Evolutionary conservation across 2,888 invertebrate species (phyloP), one percentile per base, ranked within the genome.

Genomic region (Pheosia tremula): DNA sequence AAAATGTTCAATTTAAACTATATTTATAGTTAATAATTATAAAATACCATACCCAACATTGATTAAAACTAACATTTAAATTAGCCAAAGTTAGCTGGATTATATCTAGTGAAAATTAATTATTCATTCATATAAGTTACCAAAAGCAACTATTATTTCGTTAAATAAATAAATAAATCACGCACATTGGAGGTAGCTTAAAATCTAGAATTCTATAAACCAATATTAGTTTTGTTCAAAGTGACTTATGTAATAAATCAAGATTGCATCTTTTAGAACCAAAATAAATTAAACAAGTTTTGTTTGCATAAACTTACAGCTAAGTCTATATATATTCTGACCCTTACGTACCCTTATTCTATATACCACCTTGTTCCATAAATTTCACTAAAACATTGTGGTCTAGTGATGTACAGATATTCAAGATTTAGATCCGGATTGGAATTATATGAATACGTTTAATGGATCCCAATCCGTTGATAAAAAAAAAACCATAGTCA

Each of bases 291-390:
- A 67, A 49, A 57, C 8, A 52, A 36, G 52, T 41, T 39, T 39
- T 61, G 70, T 75, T 74, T 68, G 64, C 68, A 68, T 68, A 72
- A 71, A 63, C 69, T 55, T 49, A 45, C 63, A 74, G 57, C 61
- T 63, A 57, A 66, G 67, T 73, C 63, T 67, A 60, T 57, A 45
- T 50, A 53, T 49, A 60, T 52, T 52, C 60, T 49, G 58, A 57
- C 64, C 54, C 60, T 63, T 66, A 66, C 24, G 24, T 24, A 2
- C 24, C 24, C 24, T 24, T 24, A 24, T 24, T 24, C 24, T 24
- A 24, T 24, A 24, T 24, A 24, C 24, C 24, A 24, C 63, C 61
- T 56, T 64, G 59, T 61, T 68, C 57, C 69, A 67, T 71, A 70
- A 72, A 78, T 71, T 72, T 71, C 64, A 58, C 58, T 56, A 62